Evolutionary conservation across 1,140 invertebrate genomes (phyloP).

Genomic region (Zophobas morio): DNA sequence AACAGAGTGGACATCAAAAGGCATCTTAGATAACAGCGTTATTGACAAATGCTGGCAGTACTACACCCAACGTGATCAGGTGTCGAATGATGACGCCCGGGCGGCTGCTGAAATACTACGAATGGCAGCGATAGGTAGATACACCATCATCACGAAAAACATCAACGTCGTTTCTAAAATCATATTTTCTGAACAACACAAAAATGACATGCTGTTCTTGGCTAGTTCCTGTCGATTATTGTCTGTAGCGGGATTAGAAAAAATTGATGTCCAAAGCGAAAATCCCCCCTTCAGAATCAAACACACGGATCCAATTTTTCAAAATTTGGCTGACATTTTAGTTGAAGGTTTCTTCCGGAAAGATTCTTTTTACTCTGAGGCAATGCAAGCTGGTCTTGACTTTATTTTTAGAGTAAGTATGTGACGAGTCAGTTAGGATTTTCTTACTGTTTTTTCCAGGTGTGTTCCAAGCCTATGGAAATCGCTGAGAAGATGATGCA

Average conservation of each 20-base stretch:
- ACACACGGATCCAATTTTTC: constrained; percentile 56
- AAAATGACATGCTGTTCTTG: constrained; percentile 57
- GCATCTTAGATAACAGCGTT: constrained; percentile 62
- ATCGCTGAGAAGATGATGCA: constrained; percentile 55
- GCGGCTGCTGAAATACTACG: constrained; percentile 58
- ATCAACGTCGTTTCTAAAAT: constrained; percentile 60
- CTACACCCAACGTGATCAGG: constrained; percentile 37
- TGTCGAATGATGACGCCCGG: constrained; percentile 54
- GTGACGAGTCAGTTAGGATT: constrained; percentile 6
- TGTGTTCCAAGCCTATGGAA: constrained; percentile 61
- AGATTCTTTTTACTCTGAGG: constrained; percentile 55
- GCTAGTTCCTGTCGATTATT: constrained; percentile 58
- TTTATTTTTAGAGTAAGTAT: constrained; percentile 60
- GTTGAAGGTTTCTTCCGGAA: constrained; percentile 54
- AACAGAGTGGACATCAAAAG: constrained; percentile 61
- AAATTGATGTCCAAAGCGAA: constrained; percentile 56
- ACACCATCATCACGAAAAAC: constrained; percentile 61
- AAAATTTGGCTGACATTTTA: constrained; percentile 55
- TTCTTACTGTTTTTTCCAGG: constrained; percentile 51
- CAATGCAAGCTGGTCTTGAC: constrained; percentile 53
- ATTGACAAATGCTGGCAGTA: constrained; percentile 64
- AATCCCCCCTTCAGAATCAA: constrained; percentile 59
- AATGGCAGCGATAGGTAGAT: constrained; percentile 58
- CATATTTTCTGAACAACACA: constrained; percentile 54
- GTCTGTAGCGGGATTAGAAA: constrained; percentile 54